Evolutionary conservation across 2,113 vertebrate species (phyloP).

Genomic region (Mobula birostris): DNA sequence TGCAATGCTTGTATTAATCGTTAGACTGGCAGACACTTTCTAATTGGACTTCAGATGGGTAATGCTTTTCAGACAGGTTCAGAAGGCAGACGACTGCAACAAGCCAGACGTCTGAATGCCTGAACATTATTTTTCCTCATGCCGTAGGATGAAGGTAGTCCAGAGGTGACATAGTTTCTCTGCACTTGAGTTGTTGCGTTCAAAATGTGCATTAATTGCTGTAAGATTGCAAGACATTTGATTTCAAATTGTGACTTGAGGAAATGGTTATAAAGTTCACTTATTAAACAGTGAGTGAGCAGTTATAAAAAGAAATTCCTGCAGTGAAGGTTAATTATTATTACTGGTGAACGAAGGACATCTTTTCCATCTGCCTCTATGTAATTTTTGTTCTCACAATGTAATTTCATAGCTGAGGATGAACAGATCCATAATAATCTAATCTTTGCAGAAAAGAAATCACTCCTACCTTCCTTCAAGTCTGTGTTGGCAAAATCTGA

Average conservation of each 20-base stretch:
- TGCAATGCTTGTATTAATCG: background rate
- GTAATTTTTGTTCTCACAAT: background rate
- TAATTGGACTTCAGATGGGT: background rate
- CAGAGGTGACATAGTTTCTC: background rate
- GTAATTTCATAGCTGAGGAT: background rate
- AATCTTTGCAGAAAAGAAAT: background rate
- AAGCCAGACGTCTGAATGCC: background rate
- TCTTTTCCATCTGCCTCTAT: background rate
- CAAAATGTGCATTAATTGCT: background rate
- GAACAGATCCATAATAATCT: background rate
- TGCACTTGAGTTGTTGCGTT: background rate
- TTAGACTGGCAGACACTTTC: background rate
- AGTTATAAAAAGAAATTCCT: background rate
- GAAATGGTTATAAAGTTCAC: background rate
- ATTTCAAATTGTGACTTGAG: background rate
- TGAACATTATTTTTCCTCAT: background rate
- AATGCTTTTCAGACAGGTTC: background rate
- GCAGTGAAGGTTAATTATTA: background rate
- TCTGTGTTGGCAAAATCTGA: background rate
- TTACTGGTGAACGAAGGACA: background rate
- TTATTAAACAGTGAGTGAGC: background rate
- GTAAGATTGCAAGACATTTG: background rate
- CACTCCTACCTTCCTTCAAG: background rate
- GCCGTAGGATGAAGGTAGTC: background rate
- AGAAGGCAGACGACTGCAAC: background rate